A percentile compares a stretch with the other conserved stretches of the same genome.
phyloP scores from a whole-genome alignment of 2,888 invertebrate species.

The Oxyscelio sp. region DNA sequence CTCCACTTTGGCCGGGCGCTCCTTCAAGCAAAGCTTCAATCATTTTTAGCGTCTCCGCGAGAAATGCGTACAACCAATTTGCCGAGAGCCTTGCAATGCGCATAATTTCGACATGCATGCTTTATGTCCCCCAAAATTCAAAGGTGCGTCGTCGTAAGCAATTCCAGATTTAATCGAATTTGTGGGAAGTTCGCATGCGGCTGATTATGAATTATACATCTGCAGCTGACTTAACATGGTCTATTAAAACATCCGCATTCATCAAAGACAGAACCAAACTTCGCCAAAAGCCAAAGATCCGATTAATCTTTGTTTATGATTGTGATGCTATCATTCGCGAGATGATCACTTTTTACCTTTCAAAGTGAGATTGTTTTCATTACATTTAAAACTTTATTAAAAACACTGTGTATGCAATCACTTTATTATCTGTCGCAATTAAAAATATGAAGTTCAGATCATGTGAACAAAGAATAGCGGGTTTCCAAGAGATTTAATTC shows the following conservation, averaged over 20 bases:
- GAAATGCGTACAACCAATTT: conserved; percentile 65
- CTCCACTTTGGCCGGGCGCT: conserved; percentile 47
- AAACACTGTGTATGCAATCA: too few relatives aligned
- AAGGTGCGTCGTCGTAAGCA: conserved; percentile 72
- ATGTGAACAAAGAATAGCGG: too few relatives aligned
- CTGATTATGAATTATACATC: conserved; percentile 75
- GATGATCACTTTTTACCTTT: too few relatives aligned
- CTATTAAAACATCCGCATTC: conserved; percentile 71
- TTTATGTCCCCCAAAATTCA: conserved; percentile 61
- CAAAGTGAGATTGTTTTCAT: too few relatives aligned
- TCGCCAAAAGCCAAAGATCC: conserved; percentile 46
- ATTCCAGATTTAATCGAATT: conserved; percentile 74
- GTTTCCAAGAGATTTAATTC: too few relatives aligned
- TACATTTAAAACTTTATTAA: too few relatives aligned
- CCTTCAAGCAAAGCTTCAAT: conserved; percentile 53
- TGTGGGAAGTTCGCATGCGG: conserved; percentile 63
- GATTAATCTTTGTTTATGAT: conserved; percentile 43
- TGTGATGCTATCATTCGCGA: too few relatives aligned
- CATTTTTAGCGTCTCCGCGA: conserved; percentile 61
- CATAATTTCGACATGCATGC: conserved; percentile 59
- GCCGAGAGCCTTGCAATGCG: conserved; percentile 62
- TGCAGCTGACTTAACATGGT: conserved; percentile 70
- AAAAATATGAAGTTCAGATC: too few relatives aligned
- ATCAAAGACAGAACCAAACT: conserved; percentile 66
- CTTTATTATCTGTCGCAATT: too few relatives aligned